Percentiles rank a stretch among this genome's conserved stretches.
These are phyloP conservation scores for Meriones psammophilus DNA, from an alignment of 2,797 vertebrate genomes.

Conservation along the genomic window DNA sequence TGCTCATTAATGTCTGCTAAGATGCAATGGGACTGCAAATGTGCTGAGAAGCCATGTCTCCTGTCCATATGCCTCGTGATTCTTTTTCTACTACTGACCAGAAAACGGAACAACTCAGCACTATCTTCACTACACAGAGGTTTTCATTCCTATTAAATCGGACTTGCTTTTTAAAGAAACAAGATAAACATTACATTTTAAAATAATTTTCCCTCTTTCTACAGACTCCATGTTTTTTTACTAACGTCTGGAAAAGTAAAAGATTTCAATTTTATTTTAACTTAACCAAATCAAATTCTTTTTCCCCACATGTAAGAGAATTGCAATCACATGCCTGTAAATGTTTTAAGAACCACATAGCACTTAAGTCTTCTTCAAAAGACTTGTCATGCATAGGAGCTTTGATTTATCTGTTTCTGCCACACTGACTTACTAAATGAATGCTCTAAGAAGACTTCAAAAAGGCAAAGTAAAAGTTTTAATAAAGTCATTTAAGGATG, in stretches of 20 bases:
- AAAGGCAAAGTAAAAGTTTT: slow-evolving; percentile 73
- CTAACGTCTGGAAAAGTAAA: slow-evolving; percentile 14
- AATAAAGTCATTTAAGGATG: slow-evolving; percentile 59
- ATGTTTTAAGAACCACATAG: slow-evolving; percentile 32
- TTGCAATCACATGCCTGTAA: slow-evolving; percentile 51
- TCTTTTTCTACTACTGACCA: slow-evolving; percentile 26
- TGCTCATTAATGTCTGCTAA: slow-evolving; percentile 32
- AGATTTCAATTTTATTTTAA: slow-evolving; percentile 51
- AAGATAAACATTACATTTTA: slow-evolving; percentile 58
- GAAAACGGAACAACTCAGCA: slow-evolving; percentile 44
- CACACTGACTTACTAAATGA: slow-evolving; percentile 41
- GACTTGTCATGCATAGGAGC: slow-evolving; percentile 8
- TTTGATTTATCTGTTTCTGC: slow-evolving; percentile 36
- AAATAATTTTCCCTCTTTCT: slow-evolving; percentile 9
- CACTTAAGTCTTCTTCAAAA: slow-evolving; percentile 56
- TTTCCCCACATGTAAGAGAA: slow-evolving; percentile 46
- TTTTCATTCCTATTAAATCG: slow-evolving; percentile 51
- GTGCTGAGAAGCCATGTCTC: slow-evolving; percentile 34
- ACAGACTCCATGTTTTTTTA: neutral
- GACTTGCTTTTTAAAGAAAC: slow-evolving; percentile 17
- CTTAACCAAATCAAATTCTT: slow-evolving; percentile 53
- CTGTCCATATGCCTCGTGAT: neutral
- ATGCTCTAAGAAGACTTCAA: slow-evolving; percentile 61
- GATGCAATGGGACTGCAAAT: neutral
- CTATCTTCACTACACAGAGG: neutral